Percentiles rank a stretch among this genome's conserved stretches.
phyloP scores from a whole-genome alignment of 1,140 invertebrate species.

The Zaprionus ghesquierei region DNA sequence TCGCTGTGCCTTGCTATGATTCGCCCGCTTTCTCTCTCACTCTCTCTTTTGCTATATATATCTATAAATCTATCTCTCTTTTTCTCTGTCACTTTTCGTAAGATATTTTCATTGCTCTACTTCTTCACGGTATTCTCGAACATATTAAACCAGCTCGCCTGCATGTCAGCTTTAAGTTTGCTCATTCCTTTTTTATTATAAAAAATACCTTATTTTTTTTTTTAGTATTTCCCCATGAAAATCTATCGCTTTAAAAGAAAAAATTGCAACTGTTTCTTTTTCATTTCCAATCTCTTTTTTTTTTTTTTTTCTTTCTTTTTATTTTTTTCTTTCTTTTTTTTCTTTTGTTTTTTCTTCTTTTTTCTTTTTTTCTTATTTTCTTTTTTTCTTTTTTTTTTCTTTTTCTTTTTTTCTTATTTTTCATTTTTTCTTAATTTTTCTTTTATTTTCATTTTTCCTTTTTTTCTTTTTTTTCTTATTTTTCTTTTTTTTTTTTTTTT shows the following conservation, averaged over 20 bases:
- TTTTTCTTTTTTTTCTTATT: background rate
- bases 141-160: background rate
- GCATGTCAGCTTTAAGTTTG: background rate
- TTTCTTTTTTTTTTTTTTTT: background rate
- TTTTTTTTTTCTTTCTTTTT: background rate
- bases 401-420: background rate
- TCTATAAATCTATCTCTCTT: background rate
- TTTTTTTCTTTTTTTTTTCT: background rate
- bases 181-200: background rate
- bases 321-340: background rate
- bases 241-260: background rate
- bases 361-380: background rate
- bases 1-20: slow-evolving; percentile 10
- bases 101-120: background rate
- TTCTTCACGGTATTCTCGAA: background rate
- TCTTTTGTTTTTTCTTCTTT: background rate
- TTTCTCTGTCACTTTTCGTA: background rate
- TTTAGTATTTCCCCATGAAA: no score
- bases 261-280: background rate
- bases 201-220: no score
- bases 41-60: background rate
- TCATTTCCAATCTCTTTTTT: background rate
- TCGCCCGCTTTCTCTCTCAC: slow-evolving; percentile 21
- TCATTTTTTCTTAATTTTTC: background rate
- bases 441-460: background rate